Conservation (phyloP, 2,797 vertebrate species). For the Triplophysa bombifrons region DNA sequence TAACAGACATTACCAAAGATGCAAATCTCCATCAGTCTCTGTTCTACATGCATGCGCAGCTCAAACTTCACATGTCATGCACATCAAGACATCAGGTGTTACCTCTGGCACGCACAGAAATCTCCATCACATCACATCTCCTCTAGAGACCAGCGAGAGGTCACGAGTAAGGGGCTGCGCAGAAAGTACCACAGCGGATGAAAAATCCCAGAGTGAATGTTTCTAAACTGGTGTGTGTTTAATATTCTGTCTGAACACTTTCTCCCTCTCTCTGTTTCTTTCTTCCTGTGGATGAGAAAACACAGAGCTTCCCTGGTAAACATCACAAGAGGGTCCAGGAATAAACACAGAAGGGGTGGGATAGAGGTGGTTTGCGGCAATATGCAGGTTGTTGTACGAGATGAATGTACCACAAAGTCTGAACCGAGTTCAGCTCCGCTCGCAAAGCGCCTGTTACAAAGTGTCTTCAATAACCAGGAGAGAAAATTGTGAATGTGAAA, state of each 20-base stretch:
- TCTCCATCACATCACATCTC: slow-evolving; percentile 40
- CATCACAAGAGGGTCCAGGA: slow-evolving; percentile 60
- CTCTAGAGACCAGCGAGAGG: slow-evolving; percentile 24
- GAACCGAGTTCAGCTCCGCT: slow-evolving; percentile 13
- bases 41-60: slow-evolving; percentile 33
- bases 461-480: background rate
- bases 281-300: slow-evolving; percentile 63
- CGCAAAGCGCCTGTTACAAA: background rate
- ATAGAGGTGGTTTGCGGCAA: slow-evolving; percentile 5
- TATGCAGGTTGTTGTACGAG: slow-evolving; percentile 40
- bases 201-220: slow-evolving; percentile 1
- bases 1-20: background rate
- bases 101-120: slow-evolving; percentile 49
- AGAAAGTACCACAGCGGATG: slow-evolving; percentile 18
- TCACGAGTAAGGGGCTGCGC: slow-evolving; percentile 8
- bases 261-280: slow-evolving; percentile 27
- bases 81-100: slow-evolving; percentile 29
- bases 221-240: slow-evolving; percentile 18
- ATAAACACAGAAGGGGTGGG: slow-evolving; percentile 54
- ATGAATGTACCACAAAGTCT: slow-evolving; percentile 26
- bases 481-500: slow-evolving; percentile 24
- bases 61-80: slow-evolving; percentile 31
- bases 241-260: slow-evolving; percentile 42
- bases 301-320: slow-evolving; percentile 67
- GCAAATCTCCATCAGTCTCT: background rate